A percentile compares a stretch with the other conserved stretches of the same genome.
Conservation (phyloP, 2,888 invertebrate species). For the Cosmia pyralina region DNA sequence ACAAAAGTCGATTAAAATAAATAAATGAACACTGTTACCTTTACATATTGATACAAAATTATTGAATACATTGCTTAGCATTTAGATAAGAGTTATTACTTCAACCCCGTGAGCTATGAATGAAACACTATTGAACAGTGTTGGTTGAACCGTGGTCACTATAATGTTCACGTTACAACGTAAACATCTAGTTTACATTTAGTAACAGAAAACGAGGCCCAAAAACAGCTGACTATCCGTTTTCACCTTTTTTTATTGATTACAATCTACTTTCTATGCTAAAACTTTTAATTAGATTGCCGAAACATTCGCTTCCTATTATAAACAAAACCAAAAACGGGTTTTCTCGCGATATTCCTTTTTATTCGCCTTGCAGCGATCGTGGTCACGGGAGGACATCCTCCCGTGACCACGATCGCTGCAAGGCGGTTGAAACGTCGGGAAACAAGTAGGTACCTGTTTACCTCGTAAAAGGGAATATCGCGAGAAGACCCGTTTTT, state of each 20-base stretch:
- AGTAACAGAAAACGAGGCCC: background rate
- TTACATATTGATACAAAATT: background rate
- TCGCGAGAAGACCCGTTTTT: no score
- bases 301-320: conserved; percentile 4
- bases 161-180: no score
- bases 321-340: no score
- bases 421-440: no score
- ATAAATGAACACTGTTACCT: background rate
- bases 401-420: no score
- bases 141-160: background rate
- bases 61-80: background rate
- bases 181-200: no score
- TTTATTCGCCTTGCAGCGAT: no score
- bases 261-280: background rate
- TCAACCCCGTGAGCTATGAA: background rate
- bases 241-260: conserved; percentile 14
- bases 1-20: background rate
- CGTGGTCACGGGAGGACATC: no score
- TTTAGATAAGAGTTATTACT: background rate
- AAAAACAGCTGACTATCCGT: background rate
- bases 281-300: conserved; percentile 46
- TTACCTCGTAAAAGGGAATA: no score
- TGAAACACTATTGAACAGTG: background rate
- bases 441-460: no score
- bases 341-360: no score